A percentile compares a stretch with the other conserved stretches of the same genome.
phyloP scores from a whole-genome alignment of 2,888 invertebrate genomes.

The Ormyrus rosae region DNA sequence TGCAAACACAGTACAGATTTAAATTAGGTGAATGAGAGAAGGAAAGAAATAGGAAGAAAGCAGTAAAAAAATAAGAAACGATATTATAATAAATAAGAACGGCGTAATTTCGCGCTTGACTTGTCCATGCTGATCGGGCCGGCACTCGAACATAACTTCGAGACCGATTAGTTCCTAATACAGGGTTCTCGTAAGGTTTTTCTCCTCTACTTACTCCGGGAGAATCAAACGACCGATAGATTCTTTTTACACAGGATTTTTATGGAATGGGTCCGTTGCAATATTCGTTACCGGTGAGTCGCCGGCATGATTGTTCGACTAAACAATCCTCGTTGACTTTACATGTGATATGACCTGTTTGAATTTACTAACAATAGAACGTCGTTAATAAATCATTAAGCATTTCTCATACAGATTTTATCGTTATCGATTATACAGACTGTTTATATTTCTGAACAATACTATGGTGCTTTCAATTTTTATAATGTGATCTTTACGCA shows the following conservation, averaged over 20 bases:
- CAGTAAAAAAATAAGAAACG: constrained; percentile 64
- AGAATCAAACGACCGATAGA: constrained; percentile 13
- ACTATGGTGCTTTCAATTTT: constrained; percentile 44
- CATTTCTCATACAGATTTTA: constrained; percentile 24
- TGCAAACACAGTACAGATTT: constrained; percentile 72
- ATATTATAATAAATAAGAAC: constrained; percentile 62
- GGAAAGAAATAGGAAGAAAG: constrained; percentile 61
- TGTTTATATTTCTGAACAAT: constrained; percentile 27
- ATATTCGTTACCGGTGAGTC: constrained; percentile 25
- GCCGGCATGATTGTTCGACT: constrained; percentile 25
- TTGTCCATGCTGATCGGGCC: constrained; percentile 52
- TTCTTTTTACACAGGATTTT: constrained; percentile 20
- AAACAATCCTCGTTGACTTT: constrained; percentile 13
- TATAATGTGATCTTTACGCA: not conserved
- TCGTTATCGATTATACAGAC: constrained; percentile 38
- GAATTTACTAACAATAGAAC: constrained; percentile 31
- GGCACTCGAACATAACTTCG: constrained; percentile 42
- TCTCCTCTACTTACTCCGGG: constrained; percentile 37
- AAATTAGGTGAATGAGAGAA: constrained; percentile 48
- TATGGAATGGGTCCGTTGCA: constrained; percentile 47
- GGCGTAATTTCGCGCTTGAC: constrained; percentile 57
- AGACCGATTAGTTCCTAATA: constrained; percentile 58
- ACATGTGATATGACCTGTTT: constrained; percentile 47
- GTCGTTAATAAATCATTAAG: not conserved
- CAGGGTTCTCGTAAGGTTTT: constrained; percentile 55